Conservation (phyloP, 1,140 invertebrate species). For the Hycleus phaleratus region DNA sequence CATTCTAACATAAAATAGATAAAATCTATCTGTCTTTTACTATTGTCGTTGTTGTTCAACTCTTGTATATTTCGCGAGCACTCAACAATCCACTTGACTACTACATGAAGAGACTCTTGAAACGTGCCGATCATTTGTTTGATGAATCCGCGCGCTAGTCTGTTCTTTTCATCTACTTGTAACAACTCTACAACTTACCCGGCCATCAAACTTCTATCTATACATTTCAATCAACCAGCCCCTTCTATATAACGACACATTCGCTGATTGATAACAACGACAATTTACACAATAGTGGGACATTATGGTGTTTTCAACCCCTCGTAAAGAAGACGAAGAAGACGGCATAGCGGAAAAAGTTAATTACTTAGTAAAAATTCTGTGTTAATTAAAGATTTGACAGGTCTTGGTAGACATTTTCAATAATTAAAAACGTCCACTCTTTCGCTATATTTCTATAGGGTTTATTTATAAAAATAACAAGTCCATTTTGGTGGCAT, state of each 20-base stretch:
- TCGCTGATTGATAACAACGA: no score
- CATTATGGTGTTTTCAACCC: no score
- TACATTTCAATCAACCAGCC: constrained; percentile 3
- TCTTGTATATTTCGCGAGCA: constrained; percentile 20
- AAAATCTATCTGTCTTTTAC: background rate
- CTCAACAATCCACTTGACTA: constrained; percentile 23
- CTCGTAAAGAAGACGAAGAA: no score
- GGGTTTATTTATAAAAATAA: background rate
- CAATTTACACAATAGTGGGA: no score
- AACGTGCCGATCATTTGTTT: constrained; percentile 33
- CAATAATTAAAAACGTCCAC: constrained; percentile 5
- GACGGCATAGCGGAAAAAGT: background rate
- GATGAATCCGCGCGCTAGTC: constrained; percentile 22
- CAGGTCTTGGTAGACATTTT: background rate
- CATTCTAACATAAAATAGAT: no score
- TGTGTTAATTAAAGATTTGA: background rate
- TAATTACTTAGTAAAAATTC: background rate
- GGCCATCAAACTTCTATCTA: constrained; percentile 5
- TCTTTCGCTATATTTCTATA: background rate
- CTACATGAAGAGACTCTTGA: constrained; percentile 28
- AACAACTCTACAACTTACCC: constrained; percentile 15
- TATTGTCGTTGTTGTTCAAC: background rate
- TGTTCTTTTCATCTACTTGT: constrained; percentile 23
- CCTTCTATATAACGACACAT: background rate
- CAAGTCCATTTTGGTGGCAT: constrained; percentile 13